Conservation (phyloP, 2,888 invertebrate genomes). For the Antitype chi region DNA sequence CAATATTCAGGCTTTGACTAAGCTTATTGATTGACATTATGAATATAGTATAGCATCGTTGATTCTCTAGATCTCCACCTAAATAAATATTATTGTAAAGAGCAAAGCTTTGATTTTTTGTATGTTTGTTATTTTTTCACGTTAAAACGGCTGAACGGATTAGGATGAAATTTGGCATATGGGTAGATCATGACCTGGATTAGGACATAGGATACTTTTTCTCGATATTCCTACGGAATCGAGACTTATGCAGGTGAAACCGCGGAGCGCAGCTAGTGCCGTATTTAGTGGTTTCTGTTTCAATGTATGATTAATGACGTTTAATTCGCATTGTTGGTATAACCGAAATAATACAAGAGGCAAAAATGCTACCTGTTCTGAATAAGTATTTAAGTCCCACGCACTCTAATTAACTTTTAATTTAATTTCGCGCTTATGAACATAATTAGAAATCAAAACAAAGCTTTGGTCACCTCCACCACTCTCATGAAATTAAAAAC, state of each 20-base stretch:
- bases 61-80: no score
- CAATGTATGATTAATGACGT: background rate
- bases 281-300: background rate
- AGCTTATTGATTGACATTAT: background rate
- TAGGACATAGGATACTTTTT: no score
- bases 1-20: background rate
- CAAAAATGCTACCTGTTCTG: background rate
- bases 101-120: no score
- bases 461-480: background rate
- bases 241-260: no score
- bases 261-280: no score
- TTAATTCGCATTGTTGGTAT: background rate
- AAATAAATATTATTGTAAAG: no score
- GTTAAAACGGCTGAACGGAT: no score
- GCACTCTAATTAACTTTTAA: background rate
- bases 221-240: no score
- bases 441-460: constrained; percentile 15
- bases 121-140: no score
- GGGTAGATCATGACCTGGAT: no score
- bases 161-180: no score
- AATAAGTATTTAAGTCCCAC: background rate
- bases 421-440: background rate
- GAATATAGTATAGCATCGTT: background rate
- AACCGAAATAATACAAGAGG: background rate
- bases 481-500: constrained; percentile 39